A percentile compares a stretch with the other conserved stretches of the same genome.
These are phyloP conservation scores for Malurus cyaneus DNA, from an alignment of 2,113 vertebrate species.

Conservation along the genomic window DNA sequence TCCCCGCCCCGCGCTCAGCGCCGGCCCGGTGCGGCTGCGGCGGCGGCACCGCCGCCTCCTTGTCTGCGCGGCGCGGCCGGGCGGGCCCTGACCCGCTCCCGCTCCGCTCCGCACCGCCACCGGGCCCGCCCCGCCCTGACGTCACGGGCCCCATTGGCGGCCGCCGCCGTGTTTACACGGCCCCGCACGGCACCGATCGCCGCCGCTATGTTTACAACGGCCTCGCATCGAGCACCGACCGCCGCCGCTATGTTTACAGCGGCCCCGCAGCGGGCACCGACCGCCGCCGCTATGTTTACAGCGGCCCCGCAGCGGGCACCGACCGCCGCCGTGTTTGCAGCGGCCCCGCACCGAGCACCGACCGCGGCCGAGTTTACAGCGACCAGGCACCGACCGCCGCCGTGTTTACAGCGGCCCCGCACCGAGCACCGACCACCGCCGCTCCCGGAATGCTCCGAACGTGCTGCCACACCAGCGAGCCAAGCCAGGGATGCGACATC, in stretches of 20 bases:
- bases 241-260: not conserved
- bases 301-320: not conserved
- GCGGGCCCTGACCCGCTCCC: not conserved
- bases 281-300: not conserved
- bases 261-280: not conserved
- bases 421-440: not conserved
- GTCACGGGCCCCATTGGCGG: not conserved
- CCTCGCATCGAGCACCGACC: not conserved
- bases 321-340: not conserved
- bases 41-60: not conserved
- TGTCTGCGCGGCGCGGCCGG: not conserved
- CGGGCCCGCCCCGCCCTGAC: constrained; percentile 17
- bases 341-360: not conserved
- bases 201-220: not conserved
- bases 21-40: no score
- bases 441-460: not conserved
- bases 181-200: not conserved
- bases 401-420: not conserved
- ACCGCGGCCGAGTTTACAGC: no score
- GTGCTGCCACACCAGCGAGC: rapidly evolving
- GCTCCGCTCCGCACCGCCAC: not conserved
- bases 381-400: no score
- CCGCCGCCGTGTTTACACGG: not conserved
- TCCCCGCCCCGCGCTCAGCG: no score
- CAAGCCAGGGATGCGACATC: not conserved